Evolutionary conservation across 53 echinoderm and acorn worm species (phyloP).

Genomic region (Pentamera pediparva): DNA sequence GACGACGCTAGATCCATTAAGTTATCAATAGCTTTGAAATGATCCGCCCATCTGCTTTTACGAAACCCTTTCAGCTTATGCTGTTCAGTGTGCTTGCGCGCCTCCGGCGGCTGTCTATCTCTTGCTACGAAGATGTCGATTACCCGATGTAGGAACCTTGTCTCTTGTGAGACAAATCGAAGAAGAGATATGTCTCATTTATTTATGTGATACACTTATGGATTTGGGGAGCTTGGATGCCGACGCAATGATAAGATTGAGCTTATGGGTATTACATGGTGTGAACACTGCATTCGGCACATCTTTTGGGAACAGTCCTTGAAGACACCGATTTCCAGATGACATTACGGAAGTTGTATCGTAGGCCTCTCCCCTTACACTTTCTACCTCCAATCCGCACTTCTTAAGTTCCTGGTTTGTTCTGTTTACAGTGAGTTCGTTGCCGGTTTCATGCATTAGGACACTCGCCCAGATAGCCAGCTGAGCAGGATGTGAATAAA

Average conservation of each 20-base stretch:
- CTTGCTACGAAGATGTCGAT: no score
- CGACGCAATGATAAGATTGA: conserved; percentile 9
- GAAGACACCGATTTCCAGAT: background rate
- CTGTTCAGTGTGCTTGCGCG: background rate
- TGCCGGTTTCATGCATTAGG: no score
- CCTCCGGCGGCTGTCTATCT: background rate
- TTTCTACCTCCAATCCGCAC: no score
- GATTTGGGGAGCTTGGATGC: conserved; percentile 26
- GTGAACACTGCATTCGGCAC: conserved; percentile 11
- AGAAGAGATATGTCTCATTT: background rate
- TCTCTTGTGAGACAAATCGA: background rate
- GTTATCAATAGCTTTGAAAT: background rate
- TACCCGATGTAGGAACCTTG: no score
- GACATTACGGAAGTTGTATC: no score
- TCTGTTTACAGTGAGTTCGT: no score
- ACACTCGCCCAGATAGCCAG: no score
- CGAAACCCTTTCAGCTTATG: background rate
- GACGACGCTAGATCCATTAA: background rate
- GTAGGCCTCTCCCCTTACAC: no score
- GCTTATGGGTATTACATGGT: conserved; percentile 31
- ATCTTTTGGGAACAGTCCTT: conserved; percentile 27
- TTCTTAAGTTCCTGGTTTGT: no score
- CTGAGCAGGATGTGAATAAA: no score
- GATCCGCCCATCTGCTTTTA: background rate
- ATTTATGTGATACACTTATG: background rate